Conservation (phyloP, 2,797 vertebrate species). For the Smutsia gigantea region DNA sequence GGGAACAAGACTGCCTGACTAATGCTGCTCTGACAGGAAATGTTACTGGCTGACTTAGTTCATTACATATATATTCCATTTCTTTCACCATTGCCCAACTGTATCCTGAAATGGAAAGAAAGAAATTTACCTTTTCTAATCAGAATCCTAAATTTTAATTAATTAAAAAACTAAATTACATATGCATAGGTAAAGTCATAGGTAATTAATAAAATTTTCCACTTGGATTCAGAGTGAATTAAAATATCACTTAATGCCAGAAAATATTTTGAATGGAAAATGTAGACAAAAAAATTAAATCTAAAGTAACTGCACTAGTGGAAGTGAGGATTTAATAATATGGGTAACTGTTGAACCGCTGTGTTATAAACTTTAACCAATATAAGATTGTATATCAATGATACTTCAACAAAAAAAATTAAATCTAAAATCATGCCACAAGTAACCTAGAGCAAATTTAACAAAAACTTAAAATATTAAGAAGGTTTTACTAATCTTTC, state of each 20-base stretch:
- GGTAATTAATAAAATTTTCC: neutral
- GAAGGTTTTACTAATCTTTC: neutral
- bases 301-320: no score
- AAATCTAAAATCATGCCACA: neutral
- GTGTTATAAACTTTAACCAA: no score
- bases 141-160: neutral
- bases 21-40: slow-evolving; percentile 94
- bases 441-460: neutral
- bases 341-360: no score
- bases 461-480: neutral
- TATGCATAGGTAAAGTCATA: neutral
- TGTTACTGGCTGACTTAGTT: slow-evolving; percentile 89
- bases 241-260: neutral
- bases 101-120: slow-evolving; percentile 89
- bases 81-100: slow-evolving; percentile 91
- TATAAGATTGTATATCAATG: no score
- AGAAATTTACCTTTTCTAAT: neutral
- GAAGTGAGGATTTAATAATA: no score
- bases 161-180: slow-evolving; percentile 29
- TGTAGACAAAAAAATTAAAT: neutral
- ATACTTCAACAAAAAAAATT: neutral
- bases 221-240: slow-evolving; percentile 29
- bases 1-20: slow-evolving; percentile 87
- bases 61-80: slow-evolving; percentile 90
- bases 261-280: slow-evolving; percentile 51